Conservation (phyloP, 2,888 invertebrate species). For the Frankliniella fusca region DNA sequence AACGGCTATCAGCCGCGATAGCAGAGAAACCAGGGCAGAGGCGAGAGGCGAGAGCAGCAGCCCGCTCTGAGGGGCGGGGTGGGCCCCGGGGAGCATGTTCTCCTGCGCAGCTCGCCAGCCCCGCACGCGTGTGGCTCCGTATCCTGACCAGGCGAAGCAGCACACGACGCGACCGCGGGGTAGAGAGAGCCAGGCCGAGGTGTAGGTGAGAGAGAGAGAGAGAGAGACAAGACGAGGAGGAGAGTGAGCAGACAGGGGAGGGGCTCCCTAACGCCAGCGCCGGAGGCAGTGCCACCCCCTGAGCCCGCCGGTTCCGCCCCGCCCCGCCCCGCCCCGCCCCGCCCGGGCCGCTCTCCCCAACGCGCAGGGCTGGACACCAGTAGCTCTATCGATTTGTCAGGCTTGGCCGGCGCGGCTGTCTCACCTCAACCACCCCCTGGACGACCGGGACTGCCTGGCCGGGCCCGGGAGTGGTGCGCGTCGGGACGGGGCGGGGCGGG, state of each 20-base stretch:
- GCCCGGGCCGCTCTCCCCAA: neutral
- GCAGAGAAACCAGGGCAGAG: too few species aligned
- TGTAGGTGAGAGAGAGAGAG: neutral
- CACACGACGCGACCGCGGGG: neutral
- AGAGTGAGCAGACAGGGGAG: neutral
- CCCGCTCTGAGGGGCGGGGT: too few species aligned
- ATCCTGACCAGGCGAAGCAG: neutral
- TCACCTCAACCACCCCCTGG: neutral
- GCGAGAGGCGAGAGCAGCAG: too few species aligned
- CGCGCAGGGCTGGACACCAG: neutral
- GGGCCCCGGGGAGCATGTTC: neutral
- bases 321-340: neutral
- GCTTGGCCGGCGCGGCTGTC: neutral
- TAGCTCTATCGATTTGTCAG: constrained; percentile 24
- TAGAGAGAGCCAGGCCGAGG: neutral
- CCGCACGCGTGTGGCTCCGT: neutral
- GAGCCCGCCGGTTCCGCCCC: neutral
- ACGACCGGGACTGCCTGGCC: neutral
- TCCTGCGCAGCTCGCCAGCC: neutral
- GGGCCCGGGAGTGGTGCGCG: neutral
- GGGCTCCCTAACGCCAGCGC: neutral
- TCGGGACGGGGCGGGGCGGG: neutral
- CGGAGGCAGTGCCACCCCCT: neutral
- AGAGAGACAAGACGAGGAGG: neutral
- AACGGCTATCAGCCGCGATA: too few species aligned